phyloP scores from a whole-genome alignment of 2,113 vertebrate genomes.

The Conger conger region DNA sequence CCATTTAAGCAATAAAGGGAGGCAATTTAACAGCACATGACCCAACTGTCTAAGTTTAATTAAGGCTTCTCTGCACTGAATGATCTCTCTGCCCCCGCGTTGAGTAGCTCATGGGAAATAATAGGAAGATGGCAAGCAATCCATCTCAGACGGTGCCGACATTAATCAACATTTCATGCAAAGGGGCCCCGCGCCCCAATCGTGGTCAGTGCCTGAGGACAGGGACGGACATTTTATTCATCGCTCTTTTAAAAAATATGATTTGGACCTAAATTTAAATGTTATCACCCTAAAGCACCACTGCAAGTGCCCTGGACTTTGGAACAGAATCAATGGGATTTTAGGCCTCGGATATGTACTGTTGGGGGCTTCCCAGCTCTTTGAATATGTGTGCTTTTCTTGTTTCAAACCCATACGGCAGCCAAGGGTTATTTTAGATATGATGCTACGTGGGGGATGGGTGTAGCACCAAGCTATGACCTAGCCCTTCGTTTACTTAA shows the following conservation, averaged over 20 bases:
- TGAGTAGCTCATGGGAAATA: conserved; percentile 50
- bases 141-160: conserved; percentile 57
- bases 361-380: neutral
- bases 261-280: neutral
- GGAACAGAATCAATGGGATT: conserved; percentile 35
- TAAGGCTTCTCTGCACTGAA: conserved; percentile 52
- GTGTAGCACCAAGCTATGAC: conserved; percentile 30
- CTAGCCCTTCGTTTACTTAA: conserved; percentile 64
- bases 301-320: conserved; percentile 29
- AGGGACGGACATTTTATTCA: neutral
- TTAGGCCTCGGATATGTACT: conserved; percentile 36
- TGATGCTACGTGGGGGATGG: neutral
- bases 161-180: conserved; percentile 63
- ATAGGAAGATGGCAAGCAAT: conserved; percentile 64
- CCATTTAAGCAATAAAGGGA: conserved; percentile 62
- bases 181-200: conserved; percentile 25
- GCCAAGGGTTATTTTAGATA: neutral
- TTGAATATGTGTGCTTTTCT: neutral
- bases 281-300: neutral
- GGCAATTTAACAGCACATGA: conserved; percentile 64
- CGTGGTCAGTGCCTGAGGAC: neutral
- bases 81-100: conserved; percentile 58
- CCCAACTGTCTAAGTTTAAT: conserved; percentile 68
- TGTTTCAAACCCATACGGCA: neutral
- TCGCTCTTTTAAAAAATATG: neutral